These are phyloP conservation scores for Rousettus leschenaultii DNA, from an alignment of 2,113 vertebrate genomes.

Conservation along the genomic window DNA sequence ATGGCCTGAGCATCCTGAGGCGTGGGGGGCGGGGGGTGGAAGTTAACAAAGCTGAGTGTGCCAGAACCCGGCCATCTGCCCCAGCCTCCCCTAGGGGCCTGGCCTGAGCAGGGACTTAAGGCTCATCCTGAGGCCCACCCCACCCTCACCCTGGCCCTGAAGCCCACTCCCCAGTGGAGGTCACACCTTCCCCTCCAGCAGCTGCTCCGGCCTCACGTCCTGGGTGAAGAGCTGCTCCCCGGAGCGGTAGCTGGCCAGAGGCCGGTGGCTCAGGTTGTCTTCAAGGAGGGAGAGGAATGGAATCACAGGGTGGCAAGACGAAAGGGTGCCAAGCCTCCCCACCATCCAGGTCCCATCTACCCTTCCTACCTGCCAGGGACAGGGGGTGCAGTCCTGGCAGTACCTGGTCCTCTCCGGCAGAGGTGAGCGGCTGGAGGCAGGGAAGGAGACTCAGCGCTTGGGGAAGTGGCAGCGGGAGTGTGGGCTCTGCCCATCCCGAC, in stretches of 20 bases:
- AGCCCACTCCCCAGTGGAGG: background rate
- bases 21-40: accelerated
- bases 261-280: constrained; percentile 78
- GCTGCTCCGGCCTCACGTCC: constrained; percentile 90
- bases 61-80: background rate
- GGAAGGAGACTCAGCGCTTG: background rate
- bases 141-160: accelerated
- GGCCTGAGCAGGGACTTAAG: background rate
- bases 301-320: background rate
- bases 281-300: background rate
- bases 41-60: background rate
- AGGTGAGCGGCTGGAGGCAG: constrained; percentile 82
- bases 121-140: background rate
- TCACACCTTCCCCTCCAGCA: constrained; percentile 92
- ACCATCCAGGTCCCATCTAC: background rate
- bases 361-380: constrained; percentile 76
- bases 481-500: background rate
- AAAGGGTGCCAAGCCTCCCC: background rate
- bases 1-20: constrained; percentile 94
- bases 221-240: constrained; percentile 88
- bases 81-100: background rate
- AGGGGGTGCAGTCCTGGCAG: constrained; percentile 70
- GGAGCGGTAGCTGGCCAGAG: constrained; percentile 78
- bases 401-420: constrained; percentile 83
- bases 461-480: background rate